Evolutionary conservation across 2,113 vertebrate genomes (phyloP).

Genomic region (Zosterops pallidus): DNA sequence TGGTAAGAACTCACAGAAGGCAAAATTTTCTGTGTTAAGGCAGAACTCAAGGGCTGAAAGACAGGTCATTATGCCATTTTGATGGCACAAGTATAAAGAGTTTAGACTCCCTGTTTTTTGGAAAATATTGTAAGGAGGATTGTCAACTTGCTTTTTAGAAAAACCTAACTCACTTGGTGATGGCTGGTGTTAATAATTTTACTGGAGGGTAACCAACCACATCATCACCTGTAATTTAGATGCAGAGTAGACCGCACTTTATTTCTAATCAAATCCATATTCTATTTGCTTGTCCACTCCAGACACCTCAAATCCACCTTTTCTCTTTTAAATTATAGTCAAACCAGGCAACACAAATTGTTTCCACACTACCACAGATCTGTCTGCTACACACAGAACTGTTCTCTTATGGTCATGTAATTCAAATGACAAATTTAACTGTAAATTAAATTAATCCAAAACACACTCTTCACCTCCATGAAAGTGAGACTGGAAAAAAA

Average conservation of each 20-base stretch:
- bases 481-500: not conserved
- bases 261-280: not conserved
- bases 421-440: not conserved
- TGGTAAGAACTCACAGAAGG: slow-evolving; percentile 6
- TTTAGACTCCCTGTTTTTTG: not conserved
- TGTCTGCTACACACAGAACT: not conserved
- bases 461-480: not conserved
- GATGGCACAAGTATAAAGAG: not conserved
- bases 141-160: not conserved
- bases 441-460: not conserved
- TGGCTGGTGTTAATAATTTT: not conserved
- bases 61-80: not conserved
- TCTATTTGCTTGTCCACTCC: not conserved
- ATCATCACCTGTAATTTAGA: not conserved
- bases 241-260: not conserved
- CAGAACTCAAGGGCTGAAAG: not conserved
- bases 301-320: not conserved
- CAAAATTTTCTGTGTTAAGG: not conserved
- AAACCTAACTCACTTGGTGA: not conserved
- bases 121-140: not conserved
- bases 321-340: not conserved
- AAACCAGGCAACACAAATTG: not conserved
- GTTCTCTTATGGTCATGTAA: not conserved
- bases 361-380: not conserved
- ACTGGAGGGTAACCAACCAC: not conserved